Evolutionary conservation across 2,113 vertebrate species (phyloP), one percentile per base, ranked within the genome.

Genomic region (Symphodus melops): DNA sequence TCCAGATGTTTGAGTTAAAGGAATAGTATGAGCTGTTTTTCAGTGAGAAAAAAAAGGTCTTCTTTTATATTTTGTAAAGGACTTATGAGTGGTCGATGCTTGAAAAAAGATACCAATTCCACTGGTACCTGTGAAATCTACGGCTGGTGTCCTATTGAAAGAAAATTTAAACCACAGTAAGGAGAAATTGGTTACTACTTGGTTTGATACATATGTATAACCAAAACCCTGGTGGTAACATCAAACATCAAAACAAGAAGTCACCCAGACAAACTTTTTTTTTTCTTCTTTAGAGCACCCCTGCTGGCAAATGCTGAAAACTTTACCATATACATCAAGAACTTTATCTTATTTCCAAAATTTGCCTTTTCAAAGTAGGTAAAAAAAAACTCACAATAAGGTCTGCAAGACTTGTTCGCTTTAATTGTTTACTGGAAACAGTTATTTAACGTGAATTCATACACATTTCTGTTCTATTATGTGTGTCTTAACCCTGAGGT

Each of bases 301-400:
- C 79, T 96, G 59, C 89, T 99, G 2, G 89, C 67, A 72, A 92
- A 92, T 0, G 95, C 96, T 23, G 95, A 97, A 80, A 95, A 96
- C 88, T 97, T 98, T 86, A 99, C 96, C 9, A 92, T 98, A 80
- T 98, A 96, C 91, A 95, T 99, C 89, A 99, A 97, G 94, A 98
- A 98, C 87, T 96, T 95, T 49, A 94, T 99, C 75, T 89, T 89
- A 5, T 99, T 98, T 83, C 93, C 97, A 51, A 96, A 93, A 75
- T 98, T 98, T 72, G 68, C 89, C 48, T 97, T 97, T 85, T 95
- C 95, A 85, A 98, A 96, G 97, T 98, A 94, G 88, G 96, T n/a
- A n/a, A 94, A n/a, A 19, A 13, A 21, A 19, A 9, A 48, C 51
- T 53, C 5, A 10, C 5, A 10, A 21, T 2, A 44, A 28, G 0